Evolutionary conservation across 30 jellyfish, hydroid and myxozoan species (phyloP).

Genomic region (Cassiopea andromeda): DNA sequence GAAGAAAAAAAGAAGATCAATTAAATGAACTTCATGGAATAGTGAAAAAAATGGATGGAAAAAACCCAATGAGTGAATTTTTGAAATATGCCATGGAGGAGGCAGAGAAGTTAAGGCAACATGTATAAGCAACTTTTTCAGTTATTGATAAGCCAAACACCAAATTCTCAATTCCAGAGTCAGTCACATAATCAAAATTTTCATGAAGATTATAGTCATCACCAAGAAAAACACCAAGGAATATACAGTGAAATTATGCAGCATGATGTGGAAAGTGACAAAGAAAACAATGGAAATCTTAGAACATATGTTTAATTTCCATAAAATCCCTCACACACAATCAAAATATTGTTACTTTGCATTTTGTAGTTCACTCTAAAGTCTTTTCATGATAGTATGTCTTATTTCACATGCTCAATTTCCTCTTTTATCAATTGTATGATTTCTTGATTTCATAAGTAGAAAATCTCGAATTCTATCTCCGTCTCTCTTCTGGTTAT

Average conservation of each 20-base stretch:
- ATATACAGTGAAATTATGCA: not conserved
- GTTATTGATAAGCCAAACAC: not conserved
- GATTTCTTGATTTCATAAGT: not conserved
- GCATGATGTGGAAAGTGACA: not conserved
- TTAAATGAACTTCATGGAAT: constrained; percentile 44
- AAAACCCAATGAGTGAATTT: constrained; percentile 53
- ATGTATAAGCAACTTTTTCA: constrained; percentile 10
- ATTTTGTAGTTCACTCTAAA: constrained; percentile 47
- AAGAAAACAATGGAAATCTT: not conserved
- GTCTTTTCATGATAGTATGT: constrained; percentile 26
- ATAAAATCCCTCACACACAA: constrained; percentile 12
- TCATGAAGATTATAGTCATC: not conserved
- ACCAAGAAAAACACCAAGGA: not conserved
- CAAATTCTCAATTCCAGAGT: constrained; percentile 1
- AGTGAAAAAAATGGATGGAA: constrained; percentile 39
- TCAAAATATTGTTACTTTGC: not conserved
- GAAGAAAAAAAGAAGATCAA: constrained; percentile 43
- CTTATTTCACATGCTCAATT: constrained; percentile 32
- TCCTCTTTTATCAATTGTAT: not conserved
- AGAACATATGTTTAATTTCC: not conserved
- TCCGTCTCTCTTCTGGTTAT: constrained; percentile 48
- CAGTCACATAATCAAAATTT: not conserved
- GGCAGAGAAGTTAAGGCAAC: constrained; percentile 40
- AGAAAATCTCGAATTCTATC: constrained; percentile 32
- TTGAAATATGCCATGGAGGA: constrained; percentile 45